A percentile compares a stretch with the other conserved stretches of the same genome.
These are phyloP conservation scores for Bhutanitis thaidina DNA, from an alignment of 2,888 invertebrate genomes.

Conservation along the genomic window DNA sequence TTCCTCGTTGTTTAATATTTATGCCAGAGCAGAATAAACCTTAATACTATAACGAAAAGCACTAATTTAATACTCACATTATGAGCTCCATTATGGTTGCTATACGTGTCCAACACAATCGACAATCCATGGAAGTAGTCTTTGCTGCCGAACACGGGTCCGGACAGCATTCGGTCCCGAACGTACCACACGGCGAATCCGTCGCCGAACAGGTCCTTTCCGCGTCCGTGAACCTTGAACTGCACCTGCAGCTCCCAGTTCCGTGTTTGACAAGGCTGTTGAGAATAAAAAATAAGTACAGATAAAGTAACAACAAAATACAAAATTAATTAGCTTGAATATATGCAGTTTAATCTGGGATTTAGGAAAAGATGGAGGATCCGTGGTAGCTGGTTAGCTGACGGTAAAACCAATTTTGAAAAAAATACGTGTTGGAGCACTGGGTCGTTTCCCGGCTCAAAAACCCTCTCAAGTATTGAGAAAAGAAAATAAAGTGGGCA, in stretches of 20 bases:
- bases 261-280: constrained; percentile 88
- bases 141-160: constrained; percentile 96
- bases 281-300: background rate
- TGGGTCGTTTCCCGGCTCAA: too few species aligned
- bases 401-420: too few species aligned
- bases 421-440: too few species aligned
- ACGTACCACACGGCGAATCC: constrained; percentile 97
- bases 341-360: too few species aligned
- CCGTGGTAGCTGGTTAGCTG: too few species aligned
- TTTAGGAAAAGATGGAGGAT: too few species aligned
- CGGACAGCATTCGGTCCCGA: constrained; percentile 86
- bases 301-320: background rate
- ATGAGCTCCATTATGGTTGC: constrained; percentile 99
- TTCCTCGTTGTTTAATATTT: too few species aligned
- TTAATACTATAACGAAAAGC: too few species aligned
- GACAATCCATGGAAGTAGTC: constrained; percentile 95
- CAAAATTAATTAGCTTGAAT: too few species aligned
- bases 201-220: constrained; percentile 97
- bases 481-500: too few species aligned
- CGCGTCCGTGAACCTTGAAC: constrained; percentile 97
- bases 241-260: constrained; percentile 99
- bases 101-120: constrained; percentile 97
- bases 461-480: too few species aligned
- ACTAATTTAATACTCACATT: constrained; percentile 84
- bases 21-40: too few species aligned